phyloP scores from a whole-genome alignment of 2,113 vertebrate species.

The Laterallus jamaicensis region DNA sequence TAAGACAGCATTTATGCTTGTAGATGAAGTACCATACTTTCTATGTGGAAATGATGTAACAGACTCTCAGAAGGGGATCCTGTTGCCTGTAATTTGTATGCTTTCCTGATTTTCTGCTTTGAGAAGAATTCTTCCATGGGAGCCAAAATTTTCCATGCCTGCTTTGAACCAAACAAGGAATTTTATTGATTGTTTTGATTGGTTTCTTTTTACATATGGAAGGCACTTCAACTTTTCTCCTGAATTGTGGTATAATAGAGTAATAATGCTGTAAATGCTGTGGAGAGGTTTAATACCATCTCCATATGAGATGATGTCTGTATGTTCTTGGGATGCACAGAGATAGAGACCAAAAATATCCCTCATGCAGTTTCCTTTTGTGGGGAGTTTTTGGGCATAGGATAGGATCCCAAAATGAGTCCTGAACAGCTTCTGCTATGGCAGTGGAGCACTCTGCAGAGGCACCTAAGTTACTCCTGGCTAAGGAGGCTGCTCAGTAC shows the following conservation, averaged over 20 bases:
- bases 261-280: not conserved
- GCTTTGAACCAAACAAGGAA: not conserved
- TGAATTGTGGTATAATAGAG: not conserved
- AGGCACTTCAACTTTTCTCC: not conserved
- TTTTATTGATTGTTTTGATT: not conserved
- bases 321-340: not conserved
- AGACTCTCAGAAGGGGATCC: not conserved
- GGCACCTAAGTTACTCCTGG: not conserved
- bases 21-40: not conserved
- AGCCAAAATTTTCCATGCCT: not conserved
- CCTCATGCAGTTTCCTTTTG: not conserved
- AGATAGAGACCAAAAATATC: not conserved
- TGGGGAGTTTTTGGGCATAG: not conserved
- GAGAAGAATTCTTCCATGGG: not conserved
- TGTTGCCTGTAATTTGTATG: not conserved
- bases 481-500: not conserved
- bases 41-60: not conserved
- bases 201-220: not conserved
- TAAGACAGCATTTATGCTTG: constrained; percentile 44
- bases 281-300: not conserved
- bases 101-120: not conserved
- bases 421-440: not conserved
- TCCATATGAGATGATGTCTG: not conserved
- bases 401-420: not conserved
- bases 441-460: not conserved